Conservation (phyloP, 2,888 invertebrate genomes). For the Trichogramma evanescens region DNA sequence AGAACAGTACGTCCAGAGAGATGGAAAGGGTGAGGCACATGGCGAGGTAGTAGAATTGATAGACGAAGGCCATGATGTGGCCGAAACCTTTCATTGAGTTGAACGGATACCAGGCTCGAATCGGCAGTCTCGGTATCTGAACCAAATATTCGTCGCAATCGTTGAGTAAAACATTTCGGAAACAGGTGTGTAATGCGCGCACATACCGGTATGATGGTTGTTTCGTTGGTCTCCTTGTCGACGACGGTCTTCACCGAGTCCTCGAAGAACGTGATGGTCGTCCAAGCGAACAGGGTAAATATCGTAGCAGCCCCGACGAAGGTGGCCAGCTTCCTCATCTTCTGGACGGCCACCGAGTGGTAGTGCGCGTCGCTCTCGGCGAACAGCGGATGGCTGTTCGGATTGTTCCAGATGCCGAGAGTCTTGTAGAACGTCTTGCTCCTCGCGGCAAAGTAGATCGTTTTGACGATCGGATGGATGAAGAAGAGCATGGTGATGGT, state of each 20-base stretch:
- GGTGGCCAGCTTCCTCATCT: slow-evolving; percentile 68
- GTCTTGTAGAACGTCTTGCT: slow-evolving; percentile 73
- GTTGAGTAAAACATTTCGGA: not conserved
- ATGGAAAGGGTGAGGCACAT: slow-evolving; percentile 59
- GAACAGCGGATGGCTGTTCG: slow-evolving; percentile 76
- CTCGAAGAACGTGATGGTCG: slow-evolving; percentile 72
- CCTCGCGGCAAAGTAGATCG: slow-evolving; percentile 65
- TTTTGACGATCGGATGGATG: slow-evolving; percentile 68
- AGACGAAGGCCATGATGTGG: slow-evolving; percentile 61
- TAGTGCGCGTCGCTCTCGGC: slow-evolving; percentile 75
- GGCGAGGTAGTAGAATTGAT: slow-evolving; percentile 64
- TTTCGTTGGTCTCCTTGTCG: slow-evolving; percentile 65
- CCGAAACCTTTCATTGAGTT: slow-evolving; percentile 63
- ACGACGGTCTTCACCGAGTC: slow-evolving; percentile 63
- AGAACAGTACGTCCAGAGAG: slow-evolving; percentile 69
- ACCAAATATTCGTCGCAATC: not conserved
- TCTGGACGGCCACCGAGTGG: slow-evolving; percentile 65
- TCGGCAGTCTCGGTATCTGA: slow-evolving; percentile 60
- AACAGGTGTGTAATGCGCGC: no score
- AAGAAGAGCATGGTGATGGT: slow-evolving; percentile 79
- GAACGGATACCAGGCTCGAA: slow-evolving; percentile 76
- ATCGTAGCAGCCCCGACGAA: slow-evolving; percentile 59
- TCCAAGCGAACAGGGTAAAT: slow-evolving; percentile 62
- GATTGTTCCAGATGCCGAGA: slow-evolving; percentile 75
- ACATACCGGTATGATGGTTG: slow-evolving; percentile 57